Percentiles rank a stretch among this genome's conserved stretches.
phyloP scores from a whole-genome alignment of 2,888 invertebrate species.

The Xestoiulus laeticollis region DNA sequence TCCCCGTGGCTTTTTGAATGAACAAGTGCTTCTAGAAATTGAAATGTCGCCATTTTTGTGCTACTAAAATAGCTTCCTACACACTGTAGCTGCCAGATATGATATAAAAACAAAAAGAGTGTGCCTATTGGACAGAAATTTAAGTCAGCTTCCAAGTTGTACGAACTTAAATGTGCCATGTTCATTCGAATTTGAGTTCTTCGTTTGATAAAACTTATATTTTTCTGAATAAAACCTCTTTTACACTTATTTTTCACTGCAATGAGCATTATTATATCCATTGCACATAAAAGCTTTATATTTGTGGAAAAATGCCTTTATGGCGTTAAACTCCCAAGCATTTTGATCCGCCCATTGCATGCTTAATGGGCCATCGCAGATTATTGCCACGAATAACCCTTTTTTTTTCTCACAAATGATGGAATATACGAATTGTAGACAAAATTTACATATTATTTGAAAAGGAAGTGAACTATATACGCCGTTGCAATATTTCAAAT shows the following conservation, averaged over 20 bases:
- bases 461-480: not conserved
- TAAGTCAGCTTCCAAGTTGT: not conserved
- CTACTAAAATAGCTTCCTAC: not conserved
- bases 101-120: not conserved
- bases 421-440: not conserved
- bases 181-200: not conserved
- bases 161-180: not conserved
- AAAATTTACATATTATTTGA: not conserved
- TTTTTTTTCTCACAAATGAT: conserved; percentile 2
- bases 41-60: not conserved
- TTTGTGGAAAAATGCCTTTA: not conserved
- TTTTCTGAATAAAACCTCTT: not conserved
- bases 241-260: not conserved
- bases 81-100: not conserved
- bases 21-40: not conserved
- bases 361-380: not conserved
- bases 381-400: conserved; percentile 24
- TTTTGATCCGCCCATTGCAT: not conserved
- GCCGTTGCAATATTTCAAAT: too few species aligned
- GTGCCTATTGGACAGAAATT: not conserved
- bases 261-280: conserved; percentile 30
- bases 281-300: not conserved
- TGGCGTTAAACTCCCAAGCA: not conserved
- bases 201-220: conserved; percentile 3
- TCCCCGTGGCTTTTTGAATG: not conserved